Evolutionary conservation across 2,113 vertebrate genomes (phyloP).

Genomic region (Campylorhamphus procurvoides): DNA sequence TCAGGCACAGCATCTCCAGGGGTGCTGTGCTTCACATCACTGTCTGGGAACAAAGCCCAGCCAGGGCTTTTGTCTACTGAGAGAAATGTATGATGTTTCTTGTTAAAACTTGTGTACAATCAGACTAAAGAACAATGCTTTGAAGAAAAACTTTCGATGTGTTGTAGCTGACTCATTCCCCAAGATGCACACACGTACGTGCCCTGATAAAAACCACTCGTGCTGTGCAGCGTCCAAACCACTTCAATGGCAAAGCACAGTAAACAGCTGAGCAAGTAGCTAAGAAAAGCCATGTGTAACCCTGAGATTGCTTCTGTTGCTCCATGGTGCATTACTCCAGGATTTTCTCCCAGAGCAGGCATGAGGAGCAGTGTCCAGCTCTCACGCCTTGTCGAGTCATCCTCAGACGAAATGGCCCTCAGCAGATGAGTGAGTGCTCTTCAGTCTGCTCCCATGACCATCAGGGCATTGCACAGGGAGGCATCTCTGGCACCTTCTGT

Average conservation of each 20-base stretch:
- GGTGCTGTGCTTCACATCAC: neutral
- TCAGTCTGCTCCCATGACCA: neutral
- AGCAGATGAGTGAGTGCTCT: neutral
- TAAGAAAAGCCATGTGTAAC: neutral
- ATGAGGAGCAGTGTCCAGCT: neutral
- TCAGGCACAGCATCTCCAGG: neutral
- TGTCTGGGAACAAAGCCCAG: neutral
- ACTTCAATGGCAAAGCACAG: neutral
- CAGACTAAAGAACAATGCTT: neutral
- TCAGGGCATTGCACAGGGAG: neutral
- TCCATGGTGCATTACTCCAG: neutral
- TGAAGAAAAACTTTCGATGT: neutral
- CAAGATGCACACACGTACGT: neutral
- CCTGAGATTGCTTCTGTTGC: neutral
- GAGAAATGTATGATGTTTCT: neutral
- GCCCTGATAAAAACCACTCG: neutral
- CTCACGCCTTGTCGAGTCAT: rapidly evolving
- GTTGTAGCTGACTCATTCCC: neutral
- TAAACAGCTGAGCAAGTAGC: neutral
- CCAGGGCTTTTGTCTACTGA: neutral
- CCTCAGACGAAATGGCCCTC: neutral
- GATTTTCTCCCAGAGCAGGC: neutral
- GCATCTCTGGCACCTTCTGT: neutral
- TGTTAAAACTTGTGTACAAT: neutral
- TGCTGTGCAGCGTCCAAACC: neutral